Evolutionary conservation across 2,888 invertebrate species (phyloP), one percentile per base, ranked within the genome.

Genomic region (Alloscopus bannaensis): DNA sequence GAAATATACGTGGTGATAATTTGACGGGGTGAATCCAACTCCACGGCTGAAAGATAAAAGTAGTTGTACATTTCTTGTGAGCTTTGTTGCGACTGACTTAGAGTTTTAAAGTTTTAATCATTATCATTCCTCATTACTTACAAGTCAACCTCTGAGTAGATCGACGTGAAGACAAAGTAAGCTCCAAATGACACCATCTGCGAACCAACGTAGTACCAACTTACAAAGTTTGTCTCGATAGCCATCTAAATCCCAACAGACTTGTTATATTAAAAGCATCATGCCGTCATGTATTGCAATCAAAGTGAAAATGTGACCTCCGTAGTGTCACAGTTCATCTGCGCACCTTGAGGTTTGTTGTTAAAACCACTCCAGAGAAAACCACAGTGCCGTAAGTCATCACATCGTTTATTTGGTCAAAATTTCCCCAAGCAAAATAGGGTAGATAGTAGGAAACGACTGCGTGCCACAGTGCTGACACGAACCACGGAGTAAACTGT

Each of bases 401-500:
- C 88, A 88, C 88, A 80, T 88, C 89, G 42, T 80, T 76, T 6
- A 85, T 83, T n/a, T 84, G 76, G n/a, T 84, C 85, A 69, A 83
- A 81, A 31, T 79, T 79, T 4, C 69, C 29, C 84, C 86, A 86
- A 3, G 86, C 55, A 29, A 87, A 81, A 13, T 86, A 84, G 86
- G 91, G 88, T 85, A 91, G 90, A 82, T 90, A 90, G 87, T 92
- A 94, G 40, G 92, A 90, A n/a, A 92, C 88, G 3, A 90, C 77
- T 0, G 92, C 90, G 86, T 94, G 94, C 89, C 93, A 93, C 0
- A 91, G 93, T 82, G 90, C 87, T 13, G 87, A 81, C 31, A 79
- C 57, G 57, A 81, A 73, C 94, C 94, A 94, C 64, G 89, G 88
- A 0, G 90, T 64, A 87, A 94, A 94, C n/a, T 91, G 89, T n/a